These are phyloP conservation scores for Catamblyrhynchus diadema DNA, from an alignment of 2,797 vertebrate species.

Conservation along the genomic window DNA sequence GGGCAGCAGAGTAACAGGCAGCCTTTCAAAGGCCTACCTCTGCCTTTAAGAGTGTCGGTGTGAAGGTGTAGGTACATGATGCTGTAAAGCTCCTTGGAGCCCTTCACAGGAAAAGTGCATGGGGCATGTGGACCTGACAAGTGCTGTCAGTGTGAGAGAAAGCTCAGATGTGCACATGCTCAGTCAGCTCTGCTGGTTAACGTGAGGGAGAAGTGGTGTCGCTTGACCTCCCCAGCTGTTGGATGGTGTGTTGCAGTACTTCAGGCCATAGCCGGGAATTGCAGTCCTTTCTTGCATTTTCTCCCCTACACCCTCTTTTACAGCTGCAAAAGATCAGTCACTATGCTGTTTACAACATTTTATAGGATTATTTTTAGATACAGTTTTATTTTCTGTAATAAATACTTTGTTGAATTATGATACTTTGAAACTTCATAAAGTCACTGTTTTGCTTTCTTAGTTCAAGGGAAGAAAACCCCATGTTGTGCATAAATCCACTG, in stretches of 20 bases:
- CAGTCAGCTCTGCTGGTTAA: background rate
- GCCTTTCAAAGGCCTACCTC: background rate
- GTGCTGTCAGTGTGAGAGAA: background rate
- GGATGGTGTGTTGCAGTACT: background rate
- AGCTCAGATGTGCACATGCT: background rate
- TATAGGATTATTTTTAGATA: background rate
- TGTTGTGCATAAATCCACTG: background rate
- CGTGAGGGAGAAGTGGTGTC: background rate
- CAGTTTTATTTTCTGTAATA: background rate
- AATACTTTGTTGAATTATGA: background rate
- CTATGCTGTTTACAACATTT: background rate
- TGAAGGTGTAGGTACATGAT: rapidly evolving
- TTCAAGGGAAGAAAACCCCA: background rate
- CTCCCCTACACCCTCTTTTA: background rate
- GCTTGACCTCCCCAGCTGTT: background rate
- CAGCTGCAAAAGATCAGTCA: background rate
- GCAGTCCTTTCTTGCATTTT: background rate
- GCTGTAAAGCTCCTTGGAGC: background rate
- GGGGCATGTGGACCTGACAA: background rate
- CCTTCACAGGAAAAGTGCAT: background rate
- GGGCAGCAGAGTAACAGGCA: no score
- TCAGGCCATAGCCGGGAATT: rapidly evolving
- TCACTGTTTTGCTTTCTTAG: background rate
- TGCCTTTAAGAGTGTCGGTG: background rate
- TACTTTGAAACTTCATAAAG: background rate